These are phyloP conservation scores for Jacana jacana DNA, from an alignment of 2,113 vertebrate species.

Conservation along the genomic window DNA sequence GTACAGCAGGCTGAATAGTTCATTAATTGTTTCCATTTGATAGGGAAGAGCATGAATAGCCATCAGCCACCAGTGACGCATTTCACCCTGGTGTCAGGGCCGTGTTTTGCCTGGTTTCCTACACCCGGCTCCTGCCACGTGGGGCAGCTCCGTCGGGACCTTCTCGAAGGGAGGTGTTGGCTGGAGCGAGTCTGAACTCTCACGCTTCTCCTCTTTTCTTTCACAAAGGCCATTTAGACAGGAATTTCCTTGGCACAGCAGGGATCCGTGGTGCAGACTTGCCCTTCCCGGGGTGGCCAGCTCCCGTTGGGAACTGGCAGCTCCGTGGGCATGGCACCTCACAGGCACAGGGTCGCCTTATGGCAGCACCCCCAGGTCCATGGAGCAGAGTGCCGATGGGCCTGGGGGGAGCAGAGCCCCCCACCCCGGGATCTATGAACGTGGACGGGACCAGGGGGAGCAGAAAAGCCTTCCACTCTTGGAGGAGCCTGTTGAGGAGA, in stretches of 20 bases:
- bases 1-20: not conserved
- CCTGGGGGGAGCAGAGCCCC: not conserved
- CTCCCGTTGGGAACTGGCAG: not conserved
- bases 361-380: not conserved
- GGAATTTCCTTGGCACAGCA: not conserved
- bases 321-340: not conserved
- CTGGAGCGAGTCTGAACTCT: not conserved
- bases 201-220: accelerated
- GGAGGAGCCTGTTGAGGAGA: not conserved
- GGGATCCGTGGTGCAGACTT: not conserved
- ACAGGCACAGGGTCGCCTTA: accelerated
- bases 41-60: not conserved
- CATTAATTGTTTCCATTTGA: slow-evolving; percentile 24
- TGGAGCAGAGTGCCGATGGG: accelerated
- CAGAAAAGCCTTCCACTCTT: not conserved
- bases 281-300: not conserved
- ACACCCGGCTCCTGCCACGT: not conserved
- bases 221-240: not conserved
- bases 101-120: not conserved
- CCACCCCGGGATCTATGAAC: not conserved
- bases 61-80: not conserved
- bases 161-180: not conserved
- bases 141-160: not conserved
- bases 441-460: accelerated
- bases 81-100: not conserved